phyloP scores from a whole-genome alignment of 2,113 vertebrate genomes.

The Corythoichthys intestinalis region DNA sequence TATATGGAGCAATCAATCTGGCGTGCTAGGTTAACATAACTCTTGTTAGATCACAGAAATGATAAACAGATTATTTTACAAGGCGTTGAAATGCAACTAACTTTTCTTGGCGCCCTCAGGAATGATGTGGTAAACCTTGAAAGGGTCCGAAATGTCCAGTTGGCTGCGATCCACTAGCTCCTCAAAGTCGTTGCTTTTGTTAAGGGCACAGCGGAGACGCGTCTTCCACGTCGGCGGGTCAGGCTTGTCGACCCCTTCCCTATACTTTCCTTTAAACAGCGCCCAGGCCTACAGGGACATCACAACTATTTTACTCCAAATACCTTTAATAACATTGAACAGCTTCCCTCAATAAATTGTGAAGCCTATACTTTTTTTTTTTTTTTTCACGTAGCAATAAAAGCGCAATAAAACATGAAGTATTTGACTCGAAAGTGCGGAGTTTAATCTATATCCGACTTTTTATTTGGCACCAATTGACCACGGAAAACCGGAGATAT shows the following conservation, averaged over 20 bases:
- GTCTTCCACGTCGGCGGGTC: slow-evolving; percentile 99
- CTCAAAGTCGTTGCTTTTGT: slow-evolving; percentile 99
- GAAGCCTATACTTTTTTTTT: no score
- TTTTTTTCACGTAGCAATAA: no score
- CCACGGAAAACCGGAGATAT: no score
- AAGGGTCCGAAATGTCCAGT: slow-evolving; percentile 97
- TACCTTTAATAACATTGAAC: neutral
- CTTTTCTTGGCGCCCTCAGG: slow-evolving; percentile 94
- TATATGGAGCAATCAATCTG: no score
- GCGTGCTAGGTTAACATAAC: neutral
- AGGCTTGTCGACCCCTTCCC: slow-evolving; percentile 93
- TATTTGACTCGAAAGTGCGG: no score
- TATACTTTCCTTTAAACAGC: slow-evolving; percentile 95
- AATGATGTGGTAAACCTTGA: slow-evolving; percentile 97
- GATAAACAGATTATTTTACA: neutral
- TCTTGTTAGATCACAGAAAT: neutral
- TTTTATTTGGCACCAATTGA: no score
- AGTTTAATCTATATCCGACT: no score
- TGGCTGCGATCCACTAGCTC: slow-evolving; percentile 93
- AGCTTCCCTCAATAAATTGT: neutral
- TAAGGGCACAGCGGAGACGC: slow-evolving; percentile 90
- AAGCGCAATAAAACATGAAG: no score
- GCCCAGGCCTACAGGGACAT: slow-evolving; percentile 84
- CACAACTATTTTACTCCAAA: neutral
- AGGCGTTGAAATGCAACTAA: slow-evolving; percentile 38